Evolutionary conservation across 2,888 invertebrate species (phyloP).

Genomic region (Pterostichus madidus): DNA sequence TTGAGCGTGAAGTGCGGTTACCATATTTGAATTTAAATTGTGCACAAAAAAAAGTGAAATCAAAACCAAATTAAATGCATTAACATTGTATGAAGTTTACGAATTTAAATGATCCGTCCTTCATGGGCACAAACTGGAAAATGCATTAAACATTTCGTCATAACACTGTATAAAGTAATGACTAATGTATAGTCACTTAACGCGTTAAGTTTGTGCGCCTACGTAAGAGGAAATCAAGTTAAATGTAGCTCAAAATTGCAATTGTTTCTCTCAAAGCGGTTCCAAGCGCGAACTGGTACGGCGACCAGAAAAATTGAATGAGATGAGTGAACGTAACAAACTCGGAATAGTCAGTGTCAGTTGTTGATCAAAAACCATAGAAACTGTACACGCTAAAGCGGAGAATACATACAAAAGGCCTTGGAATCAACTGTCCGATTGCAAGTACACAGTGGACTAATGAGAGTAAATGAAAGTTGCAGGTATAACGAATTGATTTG

Average conservation of each 20-base stretch:
- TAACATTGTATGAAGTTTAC: neutral
- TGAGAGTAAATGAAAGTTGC: constrained; percentile 43
- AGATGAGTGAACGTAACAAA: constrained; percentile 51
- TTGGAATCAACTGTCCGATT: constrained; percentile 30
- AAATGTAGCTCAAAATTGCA: constrained; percentile 50
- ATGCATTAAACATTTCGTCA: constrained; percentile 34
- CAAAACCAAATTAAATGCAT: no score
- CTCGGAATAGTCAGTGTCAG: constrained; percentile 10
- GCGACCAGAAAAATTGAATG: constrained; percentile 34
- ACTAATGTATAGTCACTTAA: constrained; percentile 5
- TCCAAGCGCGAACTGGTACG: constrained; percentile 60
- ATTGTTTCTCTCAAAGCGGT: constrained; percentile 54
- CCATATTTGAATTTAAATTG: no score
- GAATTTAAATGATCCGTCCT: neutral
- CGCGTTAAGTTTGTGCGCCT: constrained; percentile 10
- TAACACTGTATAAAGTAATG: constrained; percentile 5
- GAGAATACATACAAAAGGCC: constrained; percentile 37
- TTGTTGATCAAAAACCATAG: constrained; percentile 12
- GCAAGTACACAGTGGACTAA: constrained; percentile 4
- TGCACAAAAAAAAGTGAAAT: no score
- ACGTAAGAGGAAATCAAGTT: constrained; percentile 45
- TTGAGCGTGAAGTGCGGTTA: no score
- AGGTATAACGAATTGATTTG: constrained; percentile 30
- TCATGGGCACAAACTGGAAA: neutral
- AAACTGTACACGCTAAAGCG: constrained; percentile 7